Evolutionary conservation across 2,888 invertebrate genomes (phyloP), one percentile per base, ranked within the genome.

Genomic region (Hipparchia sbordonii): DNA sequence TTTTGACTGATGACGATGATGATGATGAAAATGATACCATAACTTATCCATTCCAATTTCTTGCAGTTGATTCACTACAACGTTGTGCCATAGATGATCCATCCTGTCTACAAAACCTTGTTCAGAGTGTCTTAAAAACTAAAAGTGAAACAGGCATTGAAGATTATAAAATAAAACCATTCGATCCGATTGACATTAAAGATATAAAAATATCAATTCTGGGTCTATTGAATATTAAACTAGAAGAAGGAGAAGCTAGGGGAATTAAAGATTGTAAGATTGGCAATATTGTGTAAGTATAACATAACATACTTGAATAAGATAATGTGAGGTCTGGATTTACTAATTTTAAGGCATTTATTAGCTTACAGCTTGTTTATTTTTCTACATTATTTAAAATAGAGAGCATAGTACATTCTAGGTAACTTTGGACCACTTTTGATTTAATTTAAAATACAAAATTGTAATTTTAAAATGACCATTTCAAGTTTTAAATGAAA

Each of bases 251-350:
- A 8, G 67, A 78, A 2, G 80, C 74, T 0, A 84, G 79, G 60
- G 88, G 88, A 6, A 51, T 86, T 6, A 86, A 82, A 59, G 79
- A 82, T 10, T 89, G 88, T 70, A 70, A 78, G 0, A 80, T 88
- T 67, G 71, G 84, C 46, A 81, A 78, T 52, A 81, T 83, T 63
- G 74, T 73, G 88, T 87, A 73, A 80, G 81, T 80, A 69, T 9
- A 2, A 61, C 2, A 45, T 61, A 7, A n/a, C 45, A 61, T 12
- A 23, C 23, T 23, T 23, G 23, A 23, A 23, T 23, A 23, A 23
- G n/a, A 0, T 23, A 23, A 23, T 23, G 23, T 23, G 23, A 23
- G 23, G 23, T 23, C 23, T 23, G 23, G 23, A 23, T 23, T 23
- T 61, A 61, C 5, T 51, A 0, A 39, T 39, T 39, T 8, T 8